phyloP scores from a whole-genome alignment of 2,113 vertebrate genomes.

The Syrmaticus mikado region DNA sequence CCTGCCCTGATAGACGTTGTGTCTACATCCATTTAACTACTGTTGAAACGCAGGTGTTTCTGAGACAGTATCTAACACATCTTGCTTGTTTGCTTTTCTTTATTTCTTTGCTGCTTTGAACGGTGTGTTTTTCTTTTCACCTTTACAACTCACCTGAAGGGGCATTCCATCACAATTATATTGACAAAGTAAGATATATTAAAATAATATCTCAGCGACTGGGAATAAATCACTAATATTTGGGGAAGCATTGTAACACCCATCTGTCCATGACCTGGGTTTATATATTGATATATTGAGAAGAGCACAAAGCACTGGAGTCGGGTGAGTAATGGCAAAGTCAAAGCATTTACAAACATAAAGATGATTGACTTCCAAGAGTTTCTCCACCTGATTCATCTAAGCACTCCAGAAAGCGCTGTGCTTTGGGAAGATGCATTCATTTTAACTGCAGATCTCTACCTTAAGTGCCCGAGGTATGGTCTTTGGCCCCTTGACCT shows the following conservation, averaged over 20 bases:
- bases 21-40: background rate
- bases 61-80: background rate
- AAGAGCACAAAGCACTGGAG: constrained; percentile 26
- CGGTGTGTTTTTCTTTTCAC: constrained; percentile 35
- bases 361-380: constrained; percentile 25
- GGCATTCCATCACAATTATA: constrained; percentile 70
- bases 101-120: constrained; percentile 10
- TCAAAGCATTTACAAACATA: constrained; percentile 1
- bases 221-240: constrained; percentile 68
- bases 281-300: constrained; percentile 52
- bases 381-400: background rate
- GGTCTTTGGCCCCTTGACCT: background rate
- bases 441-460: background rate
- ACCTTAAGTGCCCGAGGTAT: background rate
- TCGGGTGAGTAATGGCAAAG: constrained; percentile 27
- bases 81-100: background rate
- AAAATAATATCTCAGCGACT: constrained; percentile 27
- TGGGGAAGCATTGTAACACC: constrained; percentile 47
- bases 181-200: constrained; percentile 72
- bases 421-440: rapidly evolving
- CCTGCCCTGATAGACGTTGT: background rate
- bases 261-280: constrained; percentile 34
- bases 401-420: background rate
- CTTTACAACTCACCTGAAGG: constrained; percentile 63
- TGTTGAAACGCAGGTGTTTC: constrained; percentile 17